Evolutionary conservation across 2,888 invertebrate genomes (phyloP).

Genomic region (Macrosoma leucophasiata): DNA sequence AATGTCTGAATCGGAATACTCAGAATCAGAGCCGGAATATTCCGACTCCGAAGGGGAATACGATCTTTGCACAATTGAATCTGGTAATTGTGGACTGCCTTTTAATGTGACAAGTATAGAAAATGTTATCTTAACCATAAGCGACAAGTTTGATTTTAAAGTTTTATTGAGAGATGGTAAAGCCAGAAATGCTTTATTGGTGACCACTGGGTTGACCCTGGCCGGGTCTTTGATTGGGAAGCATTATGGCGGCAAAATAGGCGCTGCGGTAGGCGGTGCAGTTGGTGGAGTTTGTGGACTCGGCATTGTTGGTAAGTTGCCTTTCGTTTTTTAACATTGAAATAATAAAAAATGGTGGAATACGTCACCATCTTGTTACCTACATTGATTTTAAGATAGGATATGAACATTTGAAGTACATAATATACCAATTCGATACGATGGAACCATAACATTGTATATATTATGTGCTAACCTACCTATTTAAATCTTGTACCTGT

Average conservation of each 20-base stretch:
- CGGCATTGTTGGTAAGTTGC: conserved; percentile 54
- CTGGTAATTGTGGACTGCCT: conserved; percentile 33
- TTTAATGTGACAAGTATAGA: conserved; percentile 51
- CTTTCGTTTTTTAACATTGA: no score
- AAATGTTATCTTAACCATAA: conserved; percentile 48
- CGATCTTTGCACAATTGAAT: conserved; percentile 35
- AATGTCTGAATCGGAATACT: conserved; percentile 29
- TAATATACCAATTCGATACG: no score
- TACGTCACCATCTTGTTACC: no score
- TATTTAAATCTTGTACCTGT: no score
- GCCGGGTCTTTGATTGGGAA: conserved; percentile 57
- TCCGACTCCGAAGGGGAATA: conserved; percentile 35
- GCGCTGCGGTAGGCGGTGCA: conserved; percentile 56
- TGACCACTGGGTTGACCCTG: conserved; percentile 53
- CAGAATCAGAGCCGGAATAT: conserved; percentile 35
- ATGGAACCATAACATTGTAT: no score
- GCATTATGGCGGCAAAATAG: conserved; percentile 57
- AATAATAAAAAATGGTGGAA: no score
- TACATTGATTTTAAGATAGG: no score
- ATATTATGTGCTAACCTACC: no score
- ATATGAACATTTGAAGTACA: no score
- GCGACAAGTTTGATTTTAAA: conserved; percentile 57
- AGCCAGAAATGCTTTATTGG: conserved; percentile 39
- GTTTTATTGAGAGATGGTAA: conserved; percentile 43
- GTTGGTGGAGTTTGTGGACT: conserved; percentile 60